Evolutionary conservation across 2,888 invertebrate genomes (phyloP).

Genomic region (Coleophora flavipennella): DNA sequence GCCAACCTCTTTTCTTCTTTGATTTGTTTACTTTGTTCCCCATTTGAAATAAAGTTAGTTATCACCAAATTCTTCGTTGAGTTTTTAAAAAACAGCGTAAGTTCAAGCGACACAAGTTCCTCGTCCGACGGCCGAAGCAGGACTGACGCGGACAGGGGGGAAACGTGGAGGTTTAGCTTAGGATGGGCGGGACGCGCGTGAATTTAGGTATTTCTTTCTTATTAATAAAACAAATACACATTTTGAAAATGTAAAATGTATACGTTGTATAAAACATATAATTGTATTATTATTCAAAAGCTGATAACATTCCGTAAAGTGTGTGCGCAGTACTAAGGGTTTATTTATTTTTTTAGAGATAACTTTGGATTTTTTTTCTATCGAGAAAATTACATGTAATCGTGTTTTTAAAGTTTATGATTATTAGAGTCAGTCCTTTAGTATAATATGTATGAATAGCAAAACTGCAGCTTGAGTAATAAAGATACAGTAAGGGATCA

Average conservation of each 20-base stretch:
- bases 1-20: slow-evolving; percentile 1
- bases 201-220: background rate
- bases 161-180: background rate
- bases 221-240: background rate
- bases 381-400: background rate
- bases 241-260: background rate
- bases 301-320: background rate
- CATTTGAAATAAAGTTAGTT: background rate
- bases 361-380: background rate
- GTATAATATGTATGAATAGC: background rate
- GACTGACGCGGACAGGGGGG: background rate
- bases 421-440: background rate
- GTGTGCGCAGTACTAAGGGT: background rate
- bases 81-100: background rate
- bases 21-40: background rate
- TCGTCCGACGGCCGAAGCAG: background rate
- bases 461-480: background rate
- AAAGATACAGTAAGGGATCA: background rate
- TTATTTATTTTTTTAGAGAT: background rate
- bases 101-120: background rate
- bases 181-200: background rate
- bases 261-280: background rate
- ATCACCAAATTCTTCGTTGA: background rate
- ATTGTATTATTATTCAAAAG: background rate
- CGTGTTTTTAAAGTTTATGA: background rate